Evolutionary conservation across 2,113 vertebrate genomes (phyloP).

Genomic region (Euleptes europaea): DNA sequence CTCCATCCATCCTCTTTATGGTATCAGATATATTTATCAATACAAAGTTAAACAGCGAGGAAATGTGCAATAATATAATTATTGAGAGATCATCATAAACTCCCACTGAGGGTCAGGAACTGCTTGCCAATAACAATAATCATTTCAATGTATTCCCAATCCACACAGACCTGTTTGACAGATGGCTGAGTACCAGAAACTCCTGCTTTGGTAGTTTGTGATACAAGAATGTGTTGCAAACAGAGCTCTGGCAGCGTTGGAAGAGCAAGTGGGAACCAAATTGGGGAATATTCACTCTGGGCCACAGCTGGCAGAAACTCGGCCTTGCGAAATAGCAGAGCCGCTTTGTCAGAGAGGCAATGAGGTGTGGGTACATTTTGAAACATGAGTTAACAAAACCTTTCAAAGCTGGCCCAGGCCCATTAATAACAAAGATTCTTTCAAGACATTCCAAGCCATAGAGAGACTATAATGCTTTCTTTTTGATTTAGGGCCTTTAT

Average conservation of each 20-base stretch:
- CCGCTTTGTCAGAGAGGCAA: not conserved
- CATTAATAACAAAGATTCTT: not conserved
- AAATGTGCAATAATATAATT: not conserved
- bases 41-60: not conserved
- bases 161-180: not conserved
- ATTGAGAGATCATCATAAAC: not conserved
- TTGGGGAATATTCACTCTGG: not conserved
- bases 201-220: not conserved
- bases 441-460: not conserved
- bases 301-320: not conserved
- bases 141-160: not conserved
- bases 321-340: not conserved
- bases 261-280: not conserved
- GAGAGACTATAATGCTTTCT: not conserved
- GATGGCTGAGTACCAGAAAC: not conserved
- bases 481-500: not conserved
- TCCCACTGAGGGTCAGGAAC: fast-evolving
- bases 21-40: not conserved
- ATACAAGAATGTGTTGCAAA: not conserved
- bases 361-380: not conserved
- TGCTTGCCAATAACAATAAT: no score
- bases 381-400: not conserved
- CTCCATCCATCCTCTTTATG: not conserved
- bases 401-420: not conserved
- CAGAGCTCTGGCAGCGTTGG: not conserved